A percentile compares a stretch with the other conserved stretches of the same genome.
These are phyloP conservation scores for Hirtodrosophila alboralis DNA, from an alignment of 2,888 invertebrate genomes.

Conservation along the genomic window DNA sequence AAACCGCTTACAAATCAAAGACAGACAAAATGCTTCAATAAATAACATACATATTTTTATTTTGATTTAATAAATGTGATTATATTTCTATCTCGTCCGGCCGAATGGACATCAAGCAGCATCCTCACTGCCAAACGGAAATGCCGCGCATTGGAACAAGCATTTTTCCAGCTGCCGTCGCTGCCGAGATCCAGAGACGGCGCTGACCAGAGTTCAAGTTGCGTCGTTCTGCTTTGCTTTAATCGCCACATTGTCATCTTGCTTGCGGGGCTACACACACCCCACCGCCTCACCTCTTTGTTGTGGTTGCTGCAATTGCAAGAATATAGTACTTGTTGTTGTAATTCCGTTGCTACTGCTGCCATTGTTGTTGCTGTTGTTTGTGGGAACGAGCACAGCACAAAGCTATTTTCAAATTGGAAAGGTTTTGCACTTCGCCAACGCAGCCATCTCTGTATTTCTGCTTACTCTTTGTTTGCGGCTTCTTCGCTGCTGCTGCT, in stretches of 20 bases:
- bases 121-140: constrained; percentile 65
- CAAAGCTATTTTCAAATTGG: constrained; percentile 76
- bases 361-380: constrained; percentile 31
- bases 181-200: constrained; percentile 20
- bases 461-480: constrained; percentile 35
- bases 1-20: constrained; percentile 26
- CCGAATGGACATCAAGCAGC: constrained; percentile 30
- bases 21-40: constrained; percentile 34
- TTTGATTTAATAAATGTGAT: constrained; percentile 71
- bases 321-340: constrained; percentile 34
- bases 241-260: constrained; percentile 77
- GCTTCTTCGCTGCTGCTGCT: constrained; percentile 22
- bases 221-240: constrained; percentile 71
- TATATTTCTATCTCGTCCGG: constrained; percentile 30
- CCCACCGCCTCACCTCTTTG: constrained; percentile 15
- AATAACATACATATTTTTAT: constrained; percentile 64
- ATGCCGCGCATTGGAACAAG: constrained; percentile 70
- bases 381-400: constrained; percentile 72
- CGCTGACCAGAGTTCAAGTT: constrained; percentile 67
- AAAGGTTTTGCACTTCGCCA: constrained; percentile 78
- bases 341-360: constrained; percentile 38
- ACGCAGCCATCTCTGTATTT: constrained; percentile 44
- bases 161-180: constrained; percentile 69
- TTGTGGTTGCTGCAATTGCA: constrained; percentile 27
- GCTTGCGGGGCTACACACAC: constrained; percentile 27